Base-by-base conservation (phyloP, 2,888 invertebrate species). In the Pseudococcus jackbeardsleyi region DNA sequence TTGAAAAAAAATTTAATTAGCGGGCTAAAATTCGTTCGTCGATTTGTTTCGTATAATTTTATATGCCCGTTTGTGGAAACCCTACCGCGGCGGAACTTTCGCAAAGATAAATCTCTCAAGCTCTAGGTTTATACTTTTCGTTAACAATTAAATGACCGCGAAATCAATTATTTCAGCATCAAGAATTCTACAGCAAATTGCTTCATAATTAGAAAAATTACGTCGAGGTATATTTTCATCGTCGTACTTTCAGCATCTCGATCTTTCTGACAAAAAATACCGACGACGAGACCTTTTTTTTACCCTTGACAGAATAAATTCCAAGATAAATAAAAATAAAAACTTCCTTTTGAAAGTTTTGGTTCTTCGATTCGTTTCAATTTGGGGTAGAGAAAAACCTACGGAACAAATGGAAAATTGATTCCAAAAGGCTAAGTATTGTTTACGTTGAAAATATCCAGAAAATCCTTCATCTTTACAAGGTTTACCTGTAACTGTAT, bases 91-190 rank as follows among this genome's bases (percentile, higher is more conserved):
- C 17, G 17, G 19, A 59, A 59, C 59, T 59, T 59, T 19, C 26
- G 26, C 59, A 59, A 59, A 59, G 59, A 59, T 59, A 19, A 19
- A 59, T 6, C 12, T 54, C 8, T 19, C 19, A 59, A n/a, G 59
- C 59, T 59, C 59, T 19, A 6, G 9, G 59, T 6, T 6, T 59
- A 5, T 59, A 59, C 59, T 19, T 19, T 59, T 59, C n/a, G 59
- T 59, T 59, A 59, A 59, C 59, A 59, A 59, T 59, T 59, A 59
- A n/a, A 59, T 59, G 19, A 59, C 59, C 59, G n/a, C 59, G 9
- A 59, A 19, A n/a, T 59, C 59, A 59, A 59, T 59, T 59, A 59
- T 19, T 59, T 59, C 59, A 59, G 59, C 59, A 19, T 59, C 19
- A 59, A n/a, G 59, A 59, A 59, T 59, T 59, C 50, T 59, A n/a